Base-by-base conservation (phyloP, 2,113 vertebrate species). In the Microtus montanus region DNA sequence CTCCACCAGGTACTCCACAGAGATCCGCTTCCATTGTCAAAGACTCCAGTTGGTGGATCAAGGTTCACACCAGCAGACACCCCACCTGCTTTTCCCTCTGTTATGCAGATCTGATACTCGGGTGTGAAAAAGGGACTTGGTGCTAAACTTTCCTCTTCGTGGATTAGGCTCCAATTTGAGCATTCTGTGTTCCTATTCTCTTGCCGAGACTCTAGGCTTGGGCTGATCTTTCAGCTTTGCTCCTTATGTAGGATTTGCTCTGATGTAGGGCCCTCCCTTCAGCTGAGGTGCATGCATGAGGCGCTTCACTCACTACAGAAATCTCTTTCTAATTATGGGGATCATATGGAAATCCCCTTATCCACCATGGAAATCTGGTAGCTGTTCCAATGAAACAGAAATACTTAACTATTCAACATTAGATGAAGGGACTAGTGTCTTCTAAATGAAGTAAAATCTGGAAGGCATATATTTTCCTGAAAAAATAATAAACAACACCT, bases 291-390 rank as follows among this genome's bases (percentile, higher is more conserved):
- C 79, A 95, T 92, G 92, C 83, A 95, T 87, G 74, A 96, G 30
- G 58, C 73, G 84, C 89, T 96, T 95, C 73, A 89, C 88, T 96
- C 92, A 92, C 95, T 89, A 74, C 84, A 83, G 86, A 97, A 97
- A 97, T 97, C 95, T 97, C 92, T 95, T 96, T 94, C 95, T 96
- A 97, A 97, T 97, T 97, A 97, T 30, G 90, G 70, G 88, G 93
- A 95, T 96, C 96, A 96, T 94, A 94, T 79, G 92, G 95, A 96
- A 97, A 97, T 97, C 95, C 91, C 86, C 79, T 95, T 96, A 97
- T 95, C 93, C 82, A 96, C 94, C 92, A 94, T 94, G 88, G 94
- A 97, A 96, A 92, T 96, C 96, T 96, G 93, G 64, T 90, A 95
- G 88, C 95, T 95, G 78, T 96, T 90, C 92, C 71, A 92, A 86